Evolutionary conservation across 2,888 invertebrate species (phyloP), one percentile per base, ranked within the genome.

Genomic region (Nudaria mundana): DNA sequence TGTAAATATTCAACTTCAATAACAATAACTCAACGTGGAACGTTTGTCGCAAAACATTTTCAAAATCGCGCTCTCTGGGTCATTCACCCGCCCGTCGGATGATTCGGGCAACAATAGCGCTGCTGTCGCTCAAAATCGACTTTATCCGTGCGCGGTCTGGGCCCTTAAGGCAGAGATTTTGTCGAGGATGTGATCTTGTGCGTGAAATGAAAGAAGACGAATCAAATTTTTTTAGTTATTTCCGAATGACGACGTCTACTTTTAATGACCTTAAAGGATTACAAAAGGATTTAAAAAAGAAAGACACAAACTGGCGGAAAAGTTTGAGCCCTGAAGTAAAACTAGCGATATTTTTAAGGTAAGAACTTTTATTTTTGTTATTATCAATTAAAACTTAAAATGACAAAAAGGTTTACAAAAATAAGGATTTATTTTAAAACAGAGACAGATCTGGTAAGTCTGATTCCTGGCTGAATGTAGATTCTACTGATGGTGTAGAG

Each of bases 211-310:
- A 13, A 35, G 13, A 4, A 10, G 15, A 30, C 3, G 8, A 6
- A 8, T 22, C 26, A 29, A 52, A 30, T 32, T 2, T 40, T n/a
- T 29, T 29, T 14, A 29, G 3, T 29, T 24, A 23, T 24, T 43
- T 43, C 26, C 36, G 40, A 33, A 44, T 40, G 44, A 32, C 33
- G 23, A 46, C 41, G 28, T 42, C 37, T 39, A 48, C 41, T 46
- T 46, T 50, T 44, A 44, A 50, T 31, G 44, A 46, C 37, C 41
- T 50, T 44, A 46, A 46, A 50, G 39, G 37, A 50, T 44, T 50
- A 39, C 44, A 46, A 44, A 50, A 49, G 41, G 43, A 49, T 46
- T 49, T 50, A 39, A 50, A 46, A 50, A 46, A 46, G 40, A 38
- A 41, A 44, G 46, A 50, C 29, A 44, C 45, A 30, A 39, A 24